Base-by-base conservation (phyloP, 1,140 invertebrate genomes). In the Dryas iulia region DNA sequence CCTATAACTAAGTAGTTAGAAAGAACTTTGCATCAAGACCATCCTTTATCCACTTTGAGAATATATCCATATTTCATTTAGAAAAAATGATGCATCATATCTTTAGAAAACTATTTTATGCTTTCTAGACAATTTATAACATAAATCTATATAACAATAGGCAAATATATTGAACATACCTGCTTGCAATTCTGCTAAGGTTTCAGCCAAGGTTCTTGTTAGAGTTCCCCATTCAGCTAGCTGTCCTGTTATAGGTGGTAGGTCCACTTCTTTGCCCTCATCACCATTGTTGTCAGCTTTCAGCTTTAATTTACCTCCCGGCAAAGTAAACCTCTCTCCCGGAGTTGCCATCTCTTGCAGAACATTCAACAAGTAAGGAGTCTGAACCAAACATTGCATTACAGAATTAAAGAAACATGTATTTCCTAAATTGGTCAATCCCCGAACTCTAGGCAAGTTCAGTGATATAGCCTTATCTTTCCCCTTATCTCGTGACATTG, bases 351-450 rank as follows among this genome's bases (percentile, higher is more conserved):
- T 93, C 87, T 96, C 94, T 76, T 95, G 93, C 56, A 98, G 92
- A 18, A 96, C 93, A 76, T 95, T 89, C 31, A 96, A 92, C 52
- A 99, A 92, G 85, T 95, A 96, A 21, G 96, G 96, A 12, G 97
- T 98, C 86, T 97, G 97, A 18, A 95, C 96, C 66, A 99, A 92
- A 87, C 96, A 97, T 86, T 99, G 98, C 92, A 99, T 94, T 3
- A 99, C 97, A 39, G 98, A 96, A 93, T 99, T 99, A 80, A 98
- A 98, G 92, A 98, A 99, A 88, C 98, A 99, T 1, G 98, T 99
- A 84, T 99, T 98, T 64, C 98, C 98, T 85, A 99, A 92, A 94
- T 99, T 99, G 33, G 90, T 89, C 58, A 98, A 89, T 11, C 97
- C 97, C 92, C 94, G 90, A 0, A 94, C 93, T 18, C 94, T 83